Base-by-base conservation (phyloP, 2,113 vertebrate species). In the Oceanodroma tethys region DNA sequence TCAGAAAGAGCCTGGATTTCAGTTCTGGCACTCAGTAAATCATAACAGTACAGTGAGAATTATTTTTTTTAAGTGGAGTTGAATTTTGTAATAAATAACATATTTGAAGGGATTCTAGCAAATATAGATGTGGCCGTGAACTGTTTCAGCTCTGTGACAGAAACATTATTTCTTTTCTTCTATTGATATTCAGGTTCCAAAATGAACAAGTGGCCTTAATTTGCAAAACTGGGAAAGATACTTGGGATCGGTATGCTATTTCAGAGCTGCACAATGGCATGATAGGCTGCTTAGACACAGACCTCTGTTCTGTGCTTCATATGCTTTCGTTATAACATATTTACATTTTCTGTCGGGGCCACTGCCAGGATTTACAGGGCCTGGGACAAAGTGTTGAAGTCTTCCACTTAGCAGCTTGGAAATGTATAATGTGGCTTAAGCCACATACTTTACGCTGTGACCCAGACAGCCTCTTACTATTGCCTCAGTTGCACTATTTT, bases 201-300 rank as follows among this genome's bases (percentile, higher is more conserved):
- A 98, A 94, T 90, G 98, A 98, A 91, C 98, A 98, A 96, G 98
- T 98, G 92, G 98, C 98, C 96, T 95, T 98, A 96, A 98, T 98
- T 96, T 98, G 98, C 96, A 98, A 98, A 98, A 98, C 98, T 95
- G 98, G 98, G 91, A 98, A 98, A 98, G 98, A 97, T 97, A 98
- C 98, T 92, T 98, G 98, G 98, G 98, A 98, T 97, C 97, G 98
- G 98, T 98, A 98, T 97, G 98, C 95, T 80, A 86, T 83, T 93
- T 92, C 86, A 70, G 73, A 92, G 82, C 88, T 73, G 66, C 91
- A 94, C 92, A 73, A 53, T 80, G 80, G 93, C 95, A 95, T 90
- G 91, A 93, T 73, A 94, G 92, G 71, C 87, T 96, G 86, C 95
- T 95, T 90, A 85, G 91, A 78, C 94, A 95, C 92, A 93, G 93